Base-by-base conservation (phyloP, 2,797 vertebrate genomes). In the Pseudochromis fuscus region DNA sequence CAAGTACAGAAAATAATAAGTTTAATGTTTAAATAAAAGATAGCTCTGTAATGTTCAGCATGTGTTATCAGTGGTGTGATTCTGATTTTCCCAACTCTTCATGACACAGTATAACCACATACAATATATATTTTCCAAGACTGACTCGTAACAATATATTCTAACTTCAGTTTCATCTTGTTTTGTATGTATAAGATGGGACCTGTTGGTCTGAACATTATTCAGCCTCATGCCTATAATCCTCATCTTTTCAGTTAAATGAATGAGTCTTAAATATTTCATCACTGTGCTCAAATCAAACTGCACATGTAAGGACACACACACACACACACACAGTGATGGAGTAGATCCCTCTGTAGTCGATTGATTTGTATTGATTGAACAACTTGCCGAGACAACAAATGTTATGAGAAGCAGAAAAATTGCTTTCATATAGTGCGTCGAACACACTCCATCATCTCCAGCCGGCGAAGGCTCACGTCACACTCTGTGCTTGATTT, bases 361-460 rank as follows among this genome's bases (percentile, higher is more conserved):
- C 4, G 42, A 45, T 23, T 45, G 19, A 45, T 45, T 45, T 45
- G 4, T 23, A 23, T 23, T 33, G 37, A 68, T 40, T 57, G 19
- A 40, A 4, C 30, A 49, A 65, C 44, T 4, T 9, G 31, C n/a
- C 15, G 5, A 63, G 21, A 35, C 40, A 45, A 23, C 21, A 45
- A 44, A 38, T 5, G 13, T 38, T 21, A 44, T 11, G 42, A 16
- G 38, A 3, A n/a, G 4, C 15, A 49, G 30, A 60, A 62, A 56
- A 52, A 53, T 12, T 0, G 31, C 28, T 66, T 66, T 44, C 30
- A 24, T 7, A 8, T 15, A 58, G 38, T 25, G 42, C 7, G 21
- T n/a, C 53, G 45, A 57, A 45, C 12, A 52, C 23, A 31, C 49
- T 40, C 65, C 25, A 49, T 49, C 5, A 56, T 59, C 49, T 51